A percentile compares a stretch with the other conserved stretches of the same genome.
Conservation (phyloP, 2,888 invertebrate genomes). For the Rhodophaea formosa region DNA sequence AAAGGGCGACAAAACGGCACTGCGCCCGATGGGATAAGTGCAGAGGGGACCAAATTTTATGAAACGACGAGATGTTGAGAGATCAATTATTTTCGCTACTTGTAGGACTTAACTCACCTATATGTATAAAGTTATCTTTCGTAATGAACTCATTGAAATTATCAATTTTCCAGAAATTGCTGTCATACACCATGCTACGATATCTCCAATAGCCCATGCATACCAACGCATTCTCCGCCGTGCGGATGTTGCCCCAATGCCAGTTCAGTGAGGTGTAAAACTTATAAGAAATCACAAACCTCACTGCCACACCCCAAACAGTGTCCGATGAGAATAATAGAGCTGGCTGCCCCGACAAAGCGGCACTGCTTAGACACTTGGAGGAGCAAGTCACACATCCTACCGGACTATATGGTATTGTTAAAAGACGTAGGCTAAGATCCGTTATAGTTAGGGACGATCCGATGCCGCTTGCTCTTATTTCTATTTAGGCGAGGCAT, state of each 20-base stretch:
- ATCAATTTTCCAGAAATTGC: background rate
- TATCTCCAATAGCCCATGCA: slow-evolving; percentile 5
- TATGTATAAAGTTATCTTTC: no score
- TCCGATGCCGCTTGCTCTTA: no score
- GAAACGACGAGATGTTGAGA: no score
- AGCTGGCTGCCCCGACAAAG: slow-evolving; percentile 63
- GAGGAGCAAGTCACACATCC: slow-evolving; percentile 48
- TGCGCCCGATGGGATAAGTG: no score
- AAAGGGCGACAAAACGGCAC: no score
- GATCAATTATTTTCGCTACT: no score
- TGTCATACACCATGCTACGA: background rate
- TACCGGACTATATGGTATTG: slow-evolving; percentile 61
- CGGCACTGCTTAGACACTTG: slow-evolving; percentile 66
- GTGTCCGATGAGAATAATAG: slow-evolving; percentile 61
- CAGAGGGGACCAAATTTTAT: no score
- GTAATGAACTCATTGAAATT: background rate
- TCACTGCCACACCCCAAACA: background rate
- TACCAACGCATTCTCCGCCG: background rate
- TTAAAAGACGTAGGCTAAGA: background rate
- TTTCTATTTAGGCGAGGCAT: no score
- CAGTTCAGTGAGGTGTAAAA: slow-evolving; percentile 14
- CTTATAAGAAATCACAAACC: slow-evolving; percentile 17
- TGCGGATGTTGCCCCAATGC: slow-evolving; percentile 7
- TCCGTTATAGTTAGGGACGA: no score
- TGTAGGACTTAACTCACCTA: no score